phyloP scores from a whole-genome alignment of 2,797 vertebrate genomes.

The Helarctos malayanus region DNA sequence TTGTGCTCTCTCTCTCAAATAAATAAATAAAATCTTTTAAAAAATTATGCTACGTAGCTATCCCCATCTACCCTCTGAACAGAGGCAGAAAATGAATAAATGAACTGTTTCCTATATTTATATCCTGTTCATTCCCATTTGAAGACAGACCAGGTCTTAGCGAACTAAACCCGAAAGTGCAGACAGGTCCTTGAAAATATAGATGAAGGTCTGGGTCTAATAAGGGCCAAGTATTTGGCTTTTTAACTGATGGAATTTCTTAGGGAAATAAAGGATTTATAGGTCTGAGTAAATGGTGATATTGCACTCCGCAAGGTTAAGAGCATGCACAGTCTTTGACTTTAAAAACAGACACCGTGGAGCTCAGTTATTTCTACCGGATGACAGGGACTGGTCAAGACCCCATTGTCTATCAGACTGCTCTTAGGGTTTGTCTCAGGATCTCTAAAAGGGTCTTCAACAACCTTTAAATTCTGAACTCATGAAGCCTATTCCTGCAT shows the following conservation, averaged over 20 bases:
- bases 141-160: constrained; percentile 19
- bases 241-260: constrained; percentile 43
- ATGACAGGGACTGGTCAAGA: background rate
- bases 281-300: background rate
- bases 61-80: background rate
- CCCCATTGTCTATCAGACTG: background rate
- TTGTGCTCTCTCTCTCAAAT: too few species aligned
- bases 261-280: constrained; percentile 50
- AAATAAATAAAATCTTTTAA: background rate
- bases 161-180: background rate
- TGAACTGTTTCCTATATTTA: constrained; percentile 31
- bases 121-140: constrained; percentile 46
- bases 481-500: background rate
- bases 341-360: background rate
- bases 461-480: background rate
- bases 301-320: constrained; percentile 37
- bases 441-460: background rate
- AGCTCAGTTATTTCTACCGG: background rate
- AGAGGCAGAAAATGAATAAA: constrained; percentile 13
- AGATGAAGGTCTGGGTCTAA: constrained; percentile 46
- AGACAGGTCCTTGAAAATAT: constrained; percentile 42
- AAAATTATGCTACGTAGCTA: background rate
- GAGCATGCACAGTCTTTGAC: background rate
- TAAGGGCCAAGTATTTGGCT: constrained; percentile 29
- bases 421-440: background rate